A percentile compares a stretch with the other conserved stretches of the same genome.
These are phyloP conservation scores for Megaceryle maxima DNA, from an alignment of 2,113 vertebrate genomes.

Conservation along the genomic window DNA sequence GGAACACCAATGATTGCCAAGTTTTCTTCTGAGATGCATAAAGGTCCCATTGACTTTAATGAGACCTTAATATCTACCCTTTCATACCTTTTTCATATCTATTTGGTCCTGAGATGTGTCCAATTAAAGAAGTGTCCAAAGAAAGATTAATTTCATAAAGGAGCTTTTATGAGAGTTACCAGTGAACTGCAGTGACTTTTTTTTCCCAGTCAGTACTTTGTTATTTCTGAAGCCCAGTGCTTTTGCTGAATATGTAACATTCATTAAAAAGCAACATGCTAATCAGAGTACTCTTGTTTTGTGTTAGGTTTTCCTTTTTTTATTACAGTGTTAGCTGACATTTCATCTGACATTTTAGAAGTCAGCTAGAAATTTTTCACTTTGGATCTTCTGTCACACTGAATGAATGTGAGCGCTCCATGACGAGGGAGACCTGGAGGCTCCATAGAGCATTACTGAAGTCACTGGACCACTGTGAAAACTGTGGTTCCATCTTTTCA, in stretches of 20 bases:
- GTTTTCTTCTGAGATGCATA: not conserved
- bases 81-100: no score
- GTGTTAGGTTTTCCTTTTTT: not conserved
- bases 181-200: not conserved
- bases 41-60: not conserved
- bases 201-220: not conserved
- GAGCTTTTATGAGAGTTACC: not conserved
- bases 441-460: not conserved
- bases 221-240: not conserved
- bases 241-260: not conserved
- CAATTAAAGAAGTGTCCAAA: not conserved
- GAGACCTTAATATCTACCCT: not conserved
- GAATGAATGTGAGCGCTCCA: not conserved
- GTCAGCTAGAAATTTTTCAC: not conserved
- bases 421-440: not conserved
- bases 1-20: not conserved
- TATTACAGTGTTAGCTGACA: not conserved
- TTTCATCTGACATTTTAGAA: conserved; percentile 26
- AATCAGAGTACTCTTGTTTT: not conserved
- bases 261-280: not conserved
- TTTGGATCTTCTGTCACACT: not conserved
- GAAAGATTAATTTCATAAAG: not conserved
- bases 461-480: not conserved
- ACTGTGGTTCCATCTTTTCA: not conserved
- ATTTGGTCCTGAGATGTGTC: not conserved